Base-by-base conservation (phyloP, 1,140 invertebrate species). In the Anastatus disparis region DNA sequence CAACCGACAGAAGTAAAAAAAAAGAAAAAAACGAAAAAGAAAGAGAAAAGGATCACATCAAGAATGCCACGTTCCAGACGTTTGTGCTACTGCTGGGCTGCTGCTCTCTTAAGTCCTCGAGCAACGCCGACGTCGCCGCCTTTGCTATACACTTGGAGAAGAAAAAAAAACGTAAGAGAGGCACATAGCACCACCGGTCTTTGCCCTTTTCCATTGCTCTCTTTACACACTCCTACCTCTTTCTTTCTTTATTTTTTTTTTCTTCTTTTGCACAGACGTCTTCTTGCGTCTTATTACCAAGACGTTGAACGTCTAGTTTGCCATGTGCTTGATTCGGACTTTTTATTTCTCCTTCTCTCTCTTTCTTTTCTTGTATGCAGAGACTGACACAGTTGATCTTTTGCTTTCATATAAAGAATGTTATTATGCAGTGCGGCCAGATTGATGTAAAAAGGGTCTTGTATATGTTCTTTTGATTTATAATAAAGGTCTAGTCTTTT, bases 201-300 rank as follows among this genome's bases (percentile, higher is more conserved):
- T 59, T 68, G 66, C 56, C 55, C 66, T 68, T 68, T 68, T 56
- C 24, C 35, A 50, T n/a, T 52, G 8, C 46, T 61, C 22, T 61
- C 44, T 44, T 55, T 65, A 22, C 50, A 55, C 10, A 53, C 20
- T 3, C 3, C 48, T 13, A n/a, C n/a, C 1, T 17, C 24, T 13
- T n/a, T 42, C 15, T 38, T n/a, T 17, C 13, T 31, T 56, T 15
- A 7, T 20, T 56, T n/a, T n/a, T n/a, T n/a, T n/a, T n/a, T 42
- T 20, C n/a, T 46, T 53, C 44, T 31, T 2, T 9, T 9, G 59
- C 9, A n/a, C 26, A 38, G 10, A 55, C 50, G n/a, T n/a, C n/a
- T n/a, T 53, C 22, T 31, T 46, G 52, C 53, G 40, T 22, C 63
- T 58, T 58, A 29, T 48, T 67, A 48, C 40, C 12, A 31, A 9